Evolutionary conservation across 2,797 vertebrate genomes (phyloP), one percentile per base, ranked within the genome.

Genomic region (Enteromius paludinosus): DNA sequence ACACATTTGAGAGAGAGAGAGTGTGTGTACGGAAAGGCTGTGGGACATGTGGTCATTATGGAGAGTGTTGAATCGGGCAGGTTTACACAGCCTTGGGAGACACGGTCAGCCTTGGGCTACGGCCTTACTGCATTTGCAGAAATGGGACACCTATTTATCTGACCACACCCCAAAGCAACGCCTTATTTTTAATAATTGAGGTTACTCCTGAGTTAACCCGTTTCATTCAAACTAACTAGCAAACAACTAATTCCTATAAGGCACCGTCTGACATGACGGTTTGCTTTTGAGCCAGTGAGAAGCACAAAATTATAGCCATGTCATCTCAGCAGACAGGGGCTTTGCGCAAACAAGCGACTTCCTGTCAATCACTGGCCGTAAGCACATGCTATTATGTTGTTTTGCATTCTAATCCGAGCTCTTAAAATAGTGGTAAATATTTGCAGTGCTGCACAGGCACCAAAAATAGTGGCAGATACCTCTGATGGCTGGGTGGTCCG

Each of bases 311-410:
- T 93, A 92, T 91, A 92, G 91, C 92, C 92, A 87, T 93, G 92
- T 93, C 93, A 92, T 91, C 92, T 90, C 89, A 59, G 84, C 28
- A 92, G 94, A 94, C 92, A 92, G 92, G 90, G 91, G 93, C 92
- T 95, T 93, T 94, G 92, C 91, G 79, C 90, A 91, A 92, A 90
- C 91, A 91, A 90, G 89, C 90, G 84, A 92, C 90, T 92, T 87
- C 90, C 90, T 93, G 93, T 95, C 94, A 95, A 92, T 95, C 94
- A 95, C 84, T 82, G 86, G 90, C 74, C 91, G 87, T 89, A 88
- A 90, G 91, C 92, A 93, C 89, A 89, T 90, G 90, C 92, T 90
- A 90, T 91, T 89, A 90, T 89, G 88, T 91, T 91, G 88, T 90
- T 93, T 92, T 88, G 87, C 91, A 91, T 93, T 92, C 92, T 89